These are phyloP conservation scores for Drosophila tropicalis DNA, from an alignment of 1,140 invertebrate genomes.

Conservation along the genomic window DNA sequence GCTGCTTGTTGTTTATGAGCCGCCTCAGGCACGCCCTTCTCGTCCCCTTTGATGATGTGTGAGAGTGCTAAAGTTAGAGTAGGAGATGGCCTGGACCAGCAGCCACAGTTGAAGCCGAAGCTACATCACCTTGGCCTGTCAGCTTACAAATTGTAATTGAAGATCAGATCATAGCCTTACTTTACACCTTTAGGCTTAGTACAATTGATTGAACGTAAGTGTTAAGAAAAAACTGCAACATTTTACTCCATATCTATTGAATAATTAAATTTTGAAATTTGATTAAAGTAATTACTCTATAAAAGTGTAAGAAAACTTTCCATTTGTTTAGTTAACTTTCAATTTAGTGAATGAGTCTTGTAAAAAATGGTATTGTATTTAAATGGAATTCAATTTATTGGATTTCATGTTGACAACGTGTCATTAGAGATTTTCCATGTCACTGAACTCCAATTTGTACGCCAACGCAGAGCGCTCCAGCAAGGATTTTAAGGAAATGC, in stretches of 20 bases:
- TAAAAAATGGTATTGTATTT: slow-evolving; percentile 16
- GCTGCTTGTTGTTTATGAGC: slow-evolving; percentile 62
- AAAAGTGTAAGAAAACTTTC: too few species aligned
- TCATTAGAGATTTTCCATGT: slow-evolving; percentile 52
- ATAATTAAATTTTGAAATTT: too few species aligned
- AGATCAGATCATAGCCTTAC: background rate
- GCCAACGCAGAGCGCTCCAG: slow-evolving; percentile 36
- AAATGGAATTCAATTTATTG: slow-evolving; percentile 4
- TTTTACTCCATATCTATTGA: too few species aligned
- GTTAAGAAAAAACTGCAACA: too few species aligned
- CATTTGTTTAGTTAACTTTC: too few species aligned
- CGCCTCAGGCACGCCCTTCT: slow-evolving; percentile 62
- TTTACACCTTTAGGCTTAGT: background rate
- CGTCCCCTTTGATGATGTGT: slow-evolving; percentile 39
- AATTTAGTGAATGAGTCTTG: slow-evolving; percentile 23
- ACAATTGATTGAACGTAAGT: background rate
- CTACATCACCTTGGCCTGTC: background rate
- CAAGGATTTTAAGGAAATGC: slow-evolving; percentile 40
- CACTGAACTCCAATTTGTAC: slow-evolving; percentile 55
- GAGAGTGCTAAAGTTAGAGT: background rate
- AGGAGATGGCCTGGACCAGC: slow-evolving; percentile 1
- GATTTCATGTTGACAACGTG: slow-evolving; percentile 12
- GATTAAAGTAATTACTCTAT: too few species aligned
- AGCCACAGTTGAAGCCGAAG: background rate
- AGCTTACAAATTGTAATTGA: background rate